Base-by-base conservation (phyloP, 1,140 invertebrate genomes). In the Aphelenchoides avenae region DNA sequence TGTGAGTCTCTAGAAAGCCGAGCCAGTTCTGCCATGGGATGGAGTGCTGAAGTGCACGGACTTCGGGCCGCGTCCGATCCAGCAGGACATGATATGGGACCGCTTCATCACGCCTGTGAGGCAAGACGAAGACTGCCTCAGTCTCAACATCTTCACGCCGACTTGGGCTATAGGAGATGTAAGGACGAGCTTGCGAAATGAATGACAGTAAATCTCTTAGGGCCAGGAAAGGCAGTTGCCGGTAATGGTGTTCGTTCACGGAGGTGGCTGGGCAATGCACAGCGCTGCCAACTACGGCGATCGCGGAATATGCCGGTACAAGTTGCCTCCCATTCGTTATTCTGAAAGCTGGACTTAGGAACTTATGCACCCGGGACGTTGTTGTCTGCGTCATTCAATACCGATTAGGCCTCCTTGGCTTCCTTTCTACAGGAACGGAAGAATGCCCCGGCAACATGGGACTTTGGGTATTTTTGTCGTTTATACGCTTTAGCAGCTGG, bases 311-410 rank as follows among this genome's bases (percentile, higher is more conserved):
- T 64, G 61, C 62, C 44, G 54, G 60, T 62, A 30, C 9, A 3
- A 54, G 41, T 60, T 54, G 24, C 37, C 34, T 22, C 7, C 13
- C 31, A 18, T n/a, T 24, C 29, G 22, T 55, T 58, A 31, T 53
- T 61, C 9, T 13, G 11, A 57, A 15, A 27, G 20, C 13, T 56
- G n/a, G 18, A 33, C 54, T 3, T 24, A 63, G 61, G 29, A 64
- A 66, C 31, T 40, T 66, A 20, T 65, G 54, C 39, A 89, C 89
- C 77, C 89, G 91, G 56, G 84, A 89, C 64, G 88, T 95, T 1
- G 85, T 97, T 4, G 90, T 97, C 1, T 92, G 97, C 0, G 89
- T 91, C 0, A 84, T 97, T 50, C 96, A 97, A 77, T 98, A 97
- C 79, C 84, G 93, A 20, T 82, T 97, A 0, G 93, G 93, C 47